Evolutionary conservation across 2,113 vertebrate genomes (phyloP).

Genomic region (Gopherus flavomarginatus): DNA sequence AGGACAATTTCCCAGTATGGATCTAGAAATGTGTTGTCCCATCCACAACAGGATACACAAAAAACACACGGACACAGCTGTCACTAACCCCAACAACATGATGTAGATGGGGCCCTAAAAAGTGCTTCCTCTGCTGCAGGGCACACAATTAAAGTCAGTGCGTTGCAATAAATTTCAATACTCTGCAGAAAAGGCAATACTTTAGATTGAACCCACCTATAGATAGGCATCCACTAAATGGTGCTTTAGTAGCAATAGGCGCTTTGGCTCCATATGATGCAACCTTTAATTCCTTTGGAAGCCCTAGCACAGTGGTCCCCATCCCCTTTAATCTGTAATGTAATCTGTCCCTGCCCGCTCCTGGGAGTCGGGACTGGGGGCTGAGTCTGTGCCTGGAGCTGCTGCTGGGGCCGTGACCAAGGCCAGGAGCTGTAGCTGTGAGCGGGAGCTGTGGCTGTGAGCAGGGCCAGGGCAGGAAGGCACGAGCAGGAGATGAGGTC

Average conservation of each 20-base stretch:
- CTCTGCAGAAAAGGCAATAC: background rate
- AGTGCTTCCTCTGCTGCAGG: accelerated
- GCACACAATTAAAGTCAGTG: background rate
- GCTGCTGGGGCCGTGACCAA: too few species aligned
- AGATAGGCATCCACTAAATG: background rate
- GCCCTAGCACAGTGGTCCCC: background rate
- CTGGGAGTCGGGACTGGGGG: too few species aligned
- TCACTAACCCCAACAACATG: background rate
- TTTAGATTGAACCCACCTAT: background rate
- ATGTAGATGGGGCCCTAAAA: background rate
- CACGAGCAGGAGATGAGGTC: too few species aligned
- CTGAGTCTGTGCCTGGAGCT: too few species aligned
- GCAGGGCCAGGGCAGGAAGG: too few species aligned
- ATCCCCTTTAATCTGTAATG: too few species aligned
- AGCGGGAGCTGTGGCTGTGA: too few species aligned
- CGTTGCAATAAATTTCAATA: background rate
- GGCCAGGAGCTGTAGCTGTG: too few species aligned
- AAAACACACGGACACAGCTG: background rate
- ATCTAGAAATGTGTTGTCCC: background rate
- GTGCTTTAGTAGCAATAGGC: background rate
- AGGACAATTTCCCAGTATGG: background rate
- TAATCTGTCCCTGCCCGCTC: too few species aligned
- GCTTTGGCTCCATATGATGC: background rate
- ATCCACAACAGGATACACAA: background rate
- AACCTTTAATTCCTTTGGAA: background rate